Evolutionary conservation across 2,113 vertebrate genomes (phyloP).

Genomic region (Myocastor coypus): DNA sequence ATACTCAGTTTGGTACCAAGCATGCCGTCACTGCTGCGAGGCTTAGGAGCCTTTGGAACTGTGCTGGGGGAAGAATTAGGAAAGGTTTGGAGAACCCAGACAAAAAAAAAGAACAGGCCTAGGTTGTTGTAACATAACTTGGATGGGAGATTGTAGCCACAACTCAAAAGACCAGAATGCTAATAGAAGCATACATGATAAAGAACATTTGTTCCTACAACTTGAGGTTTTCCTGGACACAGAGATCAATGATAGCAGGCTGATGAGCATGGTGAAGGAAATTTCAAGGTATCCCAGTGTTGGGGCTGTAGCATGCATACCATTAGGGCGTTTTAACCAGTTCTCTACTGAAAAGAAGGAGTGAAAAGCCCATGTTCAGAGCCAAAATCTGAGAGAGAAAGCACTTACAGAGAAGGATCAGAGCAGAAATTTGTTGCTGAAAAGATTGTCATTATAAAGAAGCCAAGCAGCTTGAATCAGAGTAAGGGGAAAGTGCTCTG

Average conservation of each 20-base stretch:
- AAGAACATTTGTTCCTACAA: background rate
- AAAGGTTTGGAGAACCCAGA: background rate
- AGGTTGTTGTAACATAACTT: background rate
- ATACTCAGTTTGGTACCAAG: background rate
- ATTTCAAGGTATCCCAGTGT: background rate
- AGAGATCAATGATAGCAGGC: background rate
- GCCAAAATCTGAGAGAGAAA: background rate
- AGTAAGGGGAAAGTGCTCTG: background rate
- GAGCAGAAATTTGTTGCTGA: background rate
- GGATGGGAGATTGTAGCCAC: background rate
- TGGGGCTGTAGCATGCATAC: background rate
- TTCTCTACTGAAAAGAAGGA: background rate
- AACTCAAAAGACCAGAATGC: background rate
- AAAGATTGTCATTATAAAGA: background rate
- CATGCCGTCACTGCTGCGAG: background rate
- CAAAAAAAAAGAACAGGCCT: background rate
- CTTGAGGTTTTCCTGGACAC: background rate
- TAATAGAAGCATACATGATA: background rate
- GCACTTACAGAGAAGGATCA: background rate
- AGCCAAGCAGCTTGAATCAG: background rate
- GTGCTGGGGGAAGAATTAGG: background rate
- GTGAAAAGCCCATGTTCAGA: background rate
- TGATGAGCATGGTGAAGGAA: background rate
- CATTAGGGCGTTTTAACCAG: background rate
- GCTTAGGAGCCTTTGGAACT: background rate